A percentile compares a stretch with the other conserved stretches of the same genome.
Evolutionary conservation across 2,888 invertebrate genomes (phyloP).

Genomic region (Pseudoips prasinana): DNA sequence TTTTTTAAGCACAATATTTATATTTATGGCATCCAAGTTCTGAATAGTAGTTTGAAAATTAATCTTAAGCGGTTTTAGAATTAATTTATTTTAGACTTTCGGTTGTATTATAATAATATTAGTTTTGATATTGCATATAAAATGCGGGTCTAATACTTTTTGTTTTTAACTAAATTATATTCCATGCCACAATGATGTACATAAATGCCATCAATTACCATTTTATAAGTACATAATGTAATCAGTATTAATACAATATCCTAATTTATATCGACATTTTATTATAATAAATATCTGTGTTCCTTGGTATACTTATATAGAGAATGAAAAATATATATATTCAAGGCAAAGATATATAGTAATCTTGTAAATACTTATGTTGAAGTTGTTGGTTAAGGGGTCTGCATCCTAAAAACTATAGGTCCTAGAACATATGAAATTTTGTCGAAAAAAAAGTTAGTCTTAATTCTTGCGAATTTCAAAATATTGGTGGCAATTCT

Average conservation of each 20-base stretch:
- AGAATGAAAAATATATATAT: background rate
- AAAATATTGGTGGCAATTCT: no score
- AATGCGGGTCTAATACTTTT: conserved; percentile 68
- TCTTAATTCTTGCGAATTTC: no score
- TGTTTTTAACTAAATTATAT: conserved; percentile 63
- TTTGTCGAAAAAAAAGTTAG: no score
- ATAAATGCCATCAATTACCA: conserved; percentile 73
- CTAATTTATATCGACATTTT: conserved; percentile 62
- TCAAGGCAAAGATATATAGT: no score
- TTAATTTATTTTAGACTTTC: conserved; percentile 56
- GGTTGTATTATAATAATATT: conserved; percentile 61
- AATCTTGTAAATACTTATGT: no score
- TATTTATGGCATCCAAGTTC: conserved; percentile 19
- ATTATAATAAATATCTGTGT: conserved; percentile 31
- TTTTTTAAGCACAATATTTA: conserved; percentile 24
- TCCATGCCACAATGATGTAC: conserved; percentile 64
- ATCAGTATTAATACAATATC: conserved; percentile 78
- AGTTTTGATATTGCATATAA: conserved; percentile 53
- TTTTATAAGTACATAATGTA: conserved; percentile 61
- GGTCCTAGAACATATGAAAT: no score
- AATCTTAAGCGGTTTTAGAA: conserved; percentile 33
- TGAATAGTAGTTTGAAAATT: conserved; percentile 31
- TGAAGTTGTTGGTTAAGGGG: no score
- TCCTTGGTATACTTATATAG: conserved; percentile 37
- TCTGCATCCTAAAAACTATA: no score